Percentiles rank a stretch among this genome's conserved stretches.
These are phyloP conservation scores for Bubo blakistoni DNA, from an alignment of 2,113 vertebrate genomes.

Conservation along the genomic window DNA sequence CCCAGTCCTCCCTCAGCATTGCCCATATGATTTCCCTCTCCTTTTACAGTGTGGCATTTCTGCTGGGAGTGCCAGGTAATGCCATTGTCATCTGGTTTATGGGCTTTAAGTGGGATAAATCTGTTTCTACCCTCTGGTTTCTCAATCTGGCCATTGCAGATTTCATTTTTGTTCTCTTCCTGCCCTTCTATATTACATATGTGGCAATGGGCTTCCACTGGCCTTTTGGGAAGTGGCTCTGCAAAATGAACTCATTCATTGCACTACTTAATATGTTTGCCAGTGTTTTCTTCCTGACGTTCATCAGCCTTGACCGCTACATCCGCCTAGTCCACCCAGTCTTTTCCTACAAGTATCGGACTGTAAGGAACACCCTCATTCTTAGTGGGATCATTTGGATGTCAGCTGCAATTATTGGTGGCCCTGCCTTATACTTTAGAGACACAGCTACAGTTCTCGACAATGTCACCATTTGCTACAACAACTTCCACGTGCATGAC, in stretches of 20 bases:
- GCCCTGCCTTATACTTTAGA: slow-evolving; percentile 83
- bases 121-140: slow-evolving; percentile 88
- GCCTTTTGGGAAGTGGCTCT: slow-evolving; percentile 85
- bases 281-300: slow-evolving; percentile 91
- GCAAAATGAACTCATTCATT: slow-evolving; percentile 92
- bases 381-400: slow-evolving; percentile 79
- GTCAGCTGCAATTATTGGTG: slow-evolving; percentile 75
- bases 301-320: slow-evolving; percentile 91
- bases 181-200: slow-evolving; percentile 91
- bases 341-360: slow-evolving; percentile 78
- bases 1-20: slow-evolving; percentile 64
- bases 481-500: slow-evolving; percentile 83
- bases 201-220: slow-evolving; percentile 89
- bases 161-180: slow-evolving; percentile 90
- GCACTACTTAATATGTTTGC: slow-evolving; percentile 93
- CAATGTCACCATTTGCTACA: slow-evolving; percentile 85
- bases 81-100: slow-evolving; percentile 92
- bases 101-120: slow-evolving; percentile 87
- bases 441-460: slow-evolving; percentile 73
- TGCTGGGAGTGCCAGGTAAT: slow-evolving; percentile 89
- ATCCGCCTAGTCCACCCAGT: slow-evolving; percentile 80
- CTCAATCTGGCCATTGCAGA: slow-evolving; percentile 93
- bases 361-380: slow-evolving; percentile 66
- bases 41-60: slow-evolving; percentile 83
- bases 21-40: slow-evolving; percentile 86